Percentiles rank a stretch among this genome's conserved stretches.
These are phyloP conservation scores for Aethes cnicana DNA, from an alignment of 2,888 invertebrate species.

Conservation along the genomic window DNA sequence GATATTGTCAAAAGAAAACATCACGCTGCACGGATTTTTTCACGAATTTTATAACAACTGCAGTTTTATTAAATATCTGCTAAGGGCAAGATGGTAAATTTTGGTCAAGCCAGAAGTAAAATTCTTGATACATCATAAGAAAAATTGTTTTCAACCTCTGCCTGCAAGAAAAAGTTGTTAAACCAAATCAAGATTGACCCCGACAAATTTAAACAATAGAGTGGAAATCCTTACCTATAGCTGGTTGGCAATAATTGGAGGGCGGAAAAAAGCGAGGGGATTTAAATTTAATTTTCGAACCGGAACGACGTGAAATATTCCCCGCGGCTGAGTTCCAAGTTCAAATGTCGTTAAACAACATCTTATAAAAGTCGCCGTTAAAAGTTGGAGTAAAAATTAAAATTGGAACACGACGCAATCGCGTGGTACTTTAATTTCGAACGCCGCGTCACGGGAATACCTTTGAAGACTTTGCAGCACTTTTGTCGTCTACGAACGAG, in stretches of 20 bases:
- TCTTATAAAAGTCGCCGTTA: slow-evolving; percentile 54
- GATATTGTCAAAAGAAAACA: too few species aligned
- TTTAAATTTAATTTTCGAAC: slow-evolving; percentile 80
- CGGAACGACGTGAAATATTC: slow-evolving; percentile 75
- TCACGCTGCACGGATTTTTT: too few species aligned
- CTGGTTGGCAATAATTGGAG: slow-evolving; percentile 68
- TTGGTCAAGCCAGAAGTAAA: too few species aligned
- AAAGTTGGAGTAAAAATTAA: slow-evolving; percentile 53
- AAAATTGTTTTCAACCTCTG: background rate
- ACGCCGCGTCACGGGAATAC: slow-evolving; percentile 25
- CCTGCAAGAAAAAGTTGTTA: slow-evolving; percentile 1
- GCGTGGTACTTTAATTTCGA: slow-evolving; percentile 27
- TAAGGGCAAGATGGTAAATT: too few species aligned
- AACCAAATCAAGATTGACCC: slow-evolving; percentile 46
- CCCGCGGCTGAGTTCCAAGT: slow-evolving; percentile 64
- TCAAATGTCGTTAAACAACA: slow-evolving; percentile 58
- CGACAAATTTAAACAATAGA: slow-evolving; percentile 61
- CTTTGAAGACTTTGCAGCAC: slow-evolving; percentile 9
- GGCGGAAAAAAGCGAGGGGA: slow-evolving; percentile 76
- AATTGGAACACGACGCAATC: slow-evolving; percentile 44
- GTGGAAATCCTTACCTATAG: slow-evolving; percentile 58
- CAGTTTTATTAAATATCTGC: too few species aligned
- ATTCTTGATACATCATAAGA: too few species aligned
- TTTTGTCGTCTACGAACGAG: slow-evolving; percentile 18
- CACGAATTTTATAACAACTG: too few species aligned